Evolutionary conservation across 1,140 invertebrate species (phyloP).

Genomic region (Magallana angulata): DNA sequence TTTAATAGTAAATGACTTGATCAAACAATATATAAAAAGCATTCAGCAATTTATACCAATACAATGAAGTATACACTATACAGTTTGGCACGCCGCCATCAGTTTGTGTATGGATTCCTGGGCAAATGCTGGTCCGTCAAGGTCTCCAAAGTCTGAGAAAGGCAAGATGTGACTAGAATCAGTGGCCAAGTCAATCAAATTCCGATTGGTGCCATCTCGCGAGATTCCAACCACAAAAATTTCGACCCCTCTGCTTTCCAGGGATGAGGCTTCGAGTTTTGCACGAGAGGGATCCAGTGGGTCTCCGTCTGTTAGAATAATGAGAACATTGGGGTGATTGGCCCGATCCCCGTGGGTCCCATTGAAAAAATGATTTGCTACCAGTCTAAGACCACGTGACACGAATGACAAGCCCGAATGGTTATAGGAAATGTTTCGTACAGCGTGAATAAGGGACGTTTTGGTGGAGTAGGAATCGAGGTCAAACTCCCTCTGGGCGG

Average conservation of each 20-base stretch:
- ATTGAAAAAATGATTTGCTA: not conserved
- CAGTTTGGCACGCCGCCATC: not conserved
- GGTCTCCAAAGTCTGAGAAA: not conserved
- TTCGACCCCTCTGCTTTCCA: not conserved
- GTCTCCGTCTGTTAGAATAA: not conserved
- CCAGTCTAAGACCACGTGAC: not conserved
- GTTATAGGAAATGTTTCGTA: slow-evolving; percentile 17
- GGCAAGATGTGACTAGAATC: not conserved
- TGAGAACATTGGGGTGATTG: not conserved
- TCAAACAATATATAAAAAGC: no score
- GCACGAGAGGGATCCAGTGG: not conserved
- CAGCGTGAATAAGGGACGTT: slow-evolving; percentile 1
- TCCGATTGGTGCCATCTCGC: not conserved
- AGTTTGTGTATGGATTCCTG: not conserved
- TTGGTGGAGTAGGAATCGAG: slow-evolving; percentile 34
- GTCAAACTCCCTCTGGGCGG: not conserved
- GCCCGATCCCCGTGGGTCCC: not conserved
- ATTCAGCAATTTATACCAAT: no score
- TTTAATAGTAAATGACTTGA: no score
- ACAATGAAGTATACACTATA: not conserved
- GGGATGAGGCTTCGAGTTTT: not conserved
- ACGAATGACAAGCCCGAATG: not conserved
- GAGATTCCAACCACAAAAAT: slow-evolving; percentile 12
- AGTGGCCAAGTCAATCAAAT: not conserved
- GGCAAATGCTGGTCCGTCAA: not conserved